These are phyloP conservation scores for Gallinago stenura DNA, from an alignment of 2,797 vertebrate species.

Conservation along the genomic window DNA sequence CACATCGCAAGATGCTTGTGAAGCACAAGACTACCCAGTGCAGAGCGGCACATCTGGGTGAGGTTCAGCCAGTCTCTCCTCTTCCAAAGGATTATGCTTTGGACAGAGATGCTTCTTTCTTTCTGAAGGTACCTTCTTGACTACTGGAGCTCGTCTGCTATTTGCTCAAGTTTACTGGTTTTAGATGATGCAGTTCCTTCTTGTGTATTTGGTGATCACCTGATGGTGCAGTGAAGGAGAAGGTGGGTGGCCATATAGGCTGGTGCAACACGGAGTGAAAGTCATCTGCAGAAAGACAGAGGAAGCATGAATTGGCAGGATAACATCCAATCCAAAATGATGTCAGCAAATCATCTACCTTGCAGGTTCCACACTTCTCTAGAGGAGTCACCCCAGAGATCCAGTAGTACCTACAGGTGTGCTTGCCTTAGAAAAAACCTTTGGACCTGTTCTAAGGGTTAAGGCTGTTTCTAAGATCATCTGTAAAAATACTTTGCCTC, in stretches of 20 bases:
- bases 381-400: neutral
- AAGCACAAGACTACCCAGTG: fast-evolving
- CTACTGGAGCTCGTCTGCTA: neutral
- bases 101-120: neutral
- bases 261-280: neutral
- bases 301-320: neutral
- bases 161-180: neutral
- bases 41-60: neutral
- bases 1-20: neutral
- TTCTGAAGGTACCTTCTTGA: neutral
- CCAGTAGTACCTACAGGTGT: neutral
- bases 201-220: neutral
- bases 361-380: neutral
- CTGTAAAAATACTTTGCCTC: neutral
- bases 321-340: neutral
- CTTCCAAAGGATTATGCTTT: neutral
- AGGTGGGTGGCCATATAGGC: neutral
- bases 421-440: neutral
- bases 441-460: neutral
- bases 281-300: neutral
- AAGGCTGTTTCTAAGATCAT: neutral
- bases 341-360: neutral
- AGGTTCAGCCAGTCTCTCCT: neutral
- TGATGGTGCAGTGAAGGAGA: neutral
- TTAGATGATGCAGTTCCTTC: neutral